These are phyloP conservation scores for Epirrhoe tristata DNA, from an alignment of 2,888 invertebrate genomes.

Conservation along the genomic window DNA sequence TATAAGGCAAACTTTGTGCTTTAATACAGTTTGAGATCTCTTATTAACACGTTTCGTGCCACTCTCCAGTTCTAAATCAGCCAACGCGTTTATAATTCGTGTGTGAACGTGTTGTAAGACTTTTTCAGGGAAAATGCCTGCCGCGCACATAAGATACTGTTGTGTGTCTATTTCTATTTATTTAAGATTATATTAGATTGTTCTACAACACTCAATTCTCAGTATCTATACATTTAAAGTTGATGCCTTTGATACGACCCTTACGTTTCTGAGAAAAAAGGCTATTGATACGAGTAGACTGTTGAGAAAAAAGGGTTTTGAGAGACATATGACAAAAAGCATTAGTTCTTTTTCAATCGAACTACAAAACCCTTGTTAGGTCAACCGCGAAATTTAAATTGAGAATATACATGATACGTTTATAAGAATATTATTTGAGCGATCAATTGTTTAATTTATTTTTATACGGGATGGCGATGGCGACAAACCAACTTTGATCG, in stretches of 20 bases:
- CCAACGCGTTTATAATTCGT: no score
- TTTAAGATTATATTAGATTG: no score
- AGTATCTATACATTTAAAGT: not conserved
- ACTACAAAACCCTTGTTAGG: not conserved
- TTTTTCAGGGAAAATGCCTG: no score
- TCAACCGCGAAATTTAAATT: not conserved
- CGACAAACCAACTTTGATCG: no score
- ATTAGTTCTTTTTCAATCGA: not conserved
- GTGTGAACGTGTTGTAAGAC: no score
- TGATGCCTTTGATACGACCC: not conserved
- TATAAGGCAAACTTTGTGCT: not conserved
- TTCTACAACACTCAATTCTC: not conserved
- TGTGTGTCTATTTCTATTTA: no score
- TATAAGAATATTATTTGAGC: not conserved
- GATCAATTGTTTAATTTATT: not conserved
- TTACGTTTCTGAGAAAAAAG: not conserved
- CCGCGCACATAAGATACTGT: no score
- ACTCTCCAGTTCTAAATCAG: no score
- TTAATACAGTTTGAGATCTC: not conserved
- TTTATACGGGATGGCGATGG: not conserved
- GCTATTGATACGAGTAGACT: not conserved
- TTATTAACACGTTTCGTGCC: not conserved
- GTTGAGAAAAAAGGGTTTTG: not conserved
- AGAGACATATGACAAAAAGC: not conserved
- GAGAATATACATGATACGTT: no score